These are phyloP conservation scores for Zaprionus vittiger DNA, from an alignment of 1,140 invertebrate species.

Conservation along the genomic window DNA sequence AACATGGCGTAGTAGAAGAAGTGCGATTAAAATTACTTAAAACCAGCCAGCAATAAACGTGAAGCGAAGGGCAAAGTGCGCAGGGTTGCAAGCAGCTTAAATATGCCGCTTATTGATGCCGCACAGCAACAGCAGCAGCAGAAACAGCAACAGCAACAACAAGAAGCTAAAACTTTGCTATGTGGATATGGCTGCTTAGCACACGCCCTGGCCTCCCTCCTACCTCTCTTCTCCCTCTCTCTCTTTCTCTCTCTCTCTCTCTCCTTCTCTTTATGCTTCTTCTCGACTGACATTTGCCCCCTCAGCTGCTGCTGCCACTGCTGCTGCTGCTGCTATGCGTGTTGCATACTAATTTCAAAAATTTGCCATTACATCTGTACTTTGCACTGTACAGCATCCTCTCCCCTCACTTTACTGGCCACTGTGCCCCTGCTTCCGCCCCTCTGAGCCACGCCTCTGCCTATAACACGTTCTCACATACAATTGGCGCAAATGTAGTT, in stretches of 20 bases:
- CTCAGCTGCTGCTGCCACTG: neutral
- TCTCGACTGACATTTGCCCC: conserved; percentile 24
- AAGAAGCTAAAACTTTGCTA: conserved; percentile 18
- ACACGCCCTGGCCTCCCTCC: neutral
- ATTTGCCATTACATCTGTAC: conserved; percentile 77
- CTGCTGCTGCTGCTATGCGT: conserved; percentile 52
- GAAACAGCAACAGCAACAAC: conserved; percentile 6
- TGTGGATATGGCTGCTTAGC: conserved; percentile 38
- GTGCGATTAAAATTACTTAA: conserved; percentile 76
- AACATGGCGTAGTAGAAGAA: conserved; percentile 34
- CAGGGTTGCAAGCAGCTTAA: conserved; percentile 60
- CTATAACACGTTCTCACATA: conserved; percentile 51
- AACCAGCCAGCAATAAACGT: conserved; percentile 62
- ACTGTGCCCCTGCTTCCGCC: neutral
- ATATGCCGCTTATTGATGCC: conserved; percentile 70
- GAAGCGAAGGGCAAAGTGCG: neutral
- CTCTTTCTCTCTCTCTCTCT: no score
- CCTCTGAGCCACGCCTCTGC: neutral
- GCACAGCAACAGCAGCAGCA: conserved; percentile 19
- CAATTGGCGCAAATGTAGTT: conserved; percentile 51
- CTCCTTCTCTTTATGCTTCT: neutral
- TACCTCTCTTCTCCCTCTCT: neutral
- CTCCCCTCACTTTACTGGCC: neutral
- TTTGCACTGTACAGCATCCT: conserved; percentile 49
- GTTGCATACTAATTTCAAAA: conserved; percentile 79